Evolutionary conservation across 2,113 vertebrate genomes (phyloP).

Genomic region (Desmodus rotundus): DNA sequence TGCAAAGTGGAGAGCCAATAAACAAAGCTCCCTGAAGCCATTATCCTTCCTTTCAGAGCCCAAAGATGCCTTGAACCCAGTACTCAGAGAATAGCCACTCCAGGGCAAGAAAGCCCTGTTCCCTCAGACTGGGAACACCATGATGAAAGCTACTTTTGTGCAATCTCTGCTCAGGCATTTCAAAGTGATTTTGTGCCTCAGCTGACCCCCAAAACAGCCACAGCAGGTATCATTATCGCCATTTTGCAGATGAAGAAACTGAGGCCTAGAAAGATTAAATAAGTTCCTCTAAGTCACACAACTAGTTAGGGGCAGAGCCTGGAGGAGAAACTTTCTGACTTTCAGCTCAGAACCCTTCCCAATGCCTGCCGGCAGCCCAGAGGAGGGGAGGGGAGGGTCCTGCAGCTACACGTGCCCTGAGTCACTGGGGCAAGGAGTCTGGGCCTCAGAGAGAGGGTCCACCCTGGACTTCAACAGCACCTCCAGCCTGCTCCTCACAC

Average conservation of each 20-base stretch:
- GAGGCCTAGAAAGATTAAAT: background rate
- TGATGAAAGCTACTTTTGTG: background rate
- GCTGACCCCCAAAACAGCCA: constrained; percentile 36
- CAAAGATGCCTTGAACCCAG: background rate
- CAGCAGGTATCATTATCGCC: constrained; percentile 14
- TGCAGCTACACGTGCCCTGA: background rate
- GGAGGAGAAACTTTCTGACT: background rate
- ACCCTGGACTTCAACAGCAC: background rate
- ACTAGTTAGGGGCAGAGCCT: background rate
- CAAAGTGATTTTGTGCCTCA: background rate
- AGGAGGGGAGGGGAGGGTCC: background rate
- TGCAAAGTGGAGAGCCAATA: background rate
- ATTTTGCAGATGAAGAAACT: constrained; percentile 47
- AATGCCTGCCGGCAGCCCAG: background rate
- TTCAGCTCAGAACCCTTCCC: background rate
- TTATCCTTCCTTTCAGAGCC: background rate
- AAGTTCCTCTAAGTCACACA: constrained; percentile 1
- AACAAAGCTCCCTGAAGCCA: background rate
- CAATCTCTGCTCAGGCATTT: background rate
- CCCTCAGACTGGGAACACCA: background rate
- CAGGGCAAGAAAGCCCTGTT: background rate
- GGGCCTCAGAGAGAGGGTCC: background rate
- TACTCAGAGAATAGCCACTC: background rate
- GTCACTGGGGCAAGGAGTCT: background rate
- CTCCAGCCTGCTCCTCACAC: constrained; percentile 48